phyloP scores from a whole-genome alignment of 92 coral and sea anemone genomes.

The Bergia sp. region DNA sequence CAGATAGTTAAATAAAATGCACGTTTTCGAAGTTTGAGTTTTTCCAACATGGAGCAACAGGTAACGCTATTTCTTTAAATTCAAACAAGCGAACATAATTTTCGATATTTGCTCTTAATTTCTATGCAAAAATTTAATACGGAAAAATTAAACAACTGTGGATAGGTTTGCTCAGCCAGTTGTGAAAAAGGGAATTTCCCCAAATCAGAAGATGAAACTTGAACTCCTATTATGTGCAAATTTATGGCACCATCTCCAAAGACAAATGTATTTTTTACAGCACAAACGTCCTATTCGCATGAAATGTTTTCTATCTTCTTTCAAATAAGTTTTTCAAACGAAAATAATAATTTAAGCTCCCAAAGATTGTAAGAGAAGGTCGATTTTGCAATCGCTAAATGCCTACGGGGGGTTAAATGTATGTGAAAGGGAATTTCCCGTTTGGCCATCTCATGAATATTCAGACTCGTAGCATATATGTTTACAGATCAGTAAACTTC shows the following conservation, averaged over 20 bases:
- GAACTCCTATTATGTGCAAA: neutral
- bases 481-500: neutral
- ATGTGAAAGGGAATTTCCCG: neutral
- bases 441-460: neutral
- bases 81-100: neutral
- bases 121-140: neutral
- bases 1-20: neutral
- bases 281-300: neutral
- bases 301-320: neutral
- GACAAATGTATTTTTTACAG: neutral
- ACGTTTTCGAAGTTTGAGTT: neutral
- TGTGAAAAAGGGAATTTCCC: conserved; percentile 22
- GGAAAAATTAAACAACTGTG: neutral
- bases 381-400: neutral
- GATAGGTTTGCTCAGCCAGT: neutral
- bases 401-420: neutral
- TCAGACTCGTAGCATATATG: neutral
- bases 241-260: neutral
- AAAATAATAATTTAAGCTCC: neutral
- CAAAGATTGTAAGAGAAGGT: neutral
- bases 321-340: neutral
- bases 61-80: neutral
- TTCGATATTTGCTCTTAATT: neutral
- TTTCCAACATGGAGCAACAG: neutral
- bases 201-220: neutral